Evolutionary conservation across 1,140 invertebrate species (phyloP).

Genomic region (Nasonia vitripennis): DNA sequence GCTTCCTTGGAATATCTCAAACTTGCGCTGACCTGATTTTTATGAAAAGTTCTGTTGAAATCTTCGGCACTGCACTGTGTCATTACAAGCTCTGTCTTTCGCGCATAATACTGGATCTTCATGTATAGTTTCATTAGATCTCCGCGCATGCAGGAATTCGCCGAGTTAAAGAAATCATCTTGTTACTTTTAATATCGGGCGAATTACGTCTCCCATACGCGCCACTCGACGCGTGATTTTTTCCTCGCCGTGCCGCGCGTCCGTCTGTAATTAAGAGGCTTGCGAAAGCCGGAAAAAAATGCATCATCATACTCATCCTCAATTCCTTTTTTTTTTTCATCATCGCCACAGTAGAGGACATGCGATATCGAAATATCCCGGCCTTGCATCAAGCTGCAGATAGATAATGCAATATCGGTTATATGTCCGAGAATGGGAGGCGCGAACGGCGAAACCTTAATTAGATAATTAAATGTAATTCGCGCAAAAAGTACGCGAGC

Average conservation of each 20-base stretch:
- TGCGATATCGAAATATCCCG: background rate
- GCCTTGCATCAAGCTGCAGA: background rate
- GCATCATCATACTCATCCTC: background rate
- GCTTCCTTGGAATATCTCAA: background rate
- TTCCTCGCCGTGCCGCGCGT: background rate
- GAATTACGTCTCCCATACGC: too few relatives aligned
- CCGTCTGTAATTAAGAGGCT: background rate
- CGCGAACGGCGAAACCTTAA: background rate
- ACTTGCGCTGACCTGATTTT: background rate
- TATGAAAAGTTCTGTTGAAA: background rate
- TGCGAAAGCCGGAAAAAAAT: background rate
- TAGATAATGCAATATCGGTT: too few relatives aligned
- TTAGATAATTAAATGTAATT: background rate
- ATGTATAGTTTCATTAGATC: too few relatives aligned
- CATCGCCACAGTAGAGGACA: background rate
- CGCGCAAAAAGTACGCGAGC: background rate
- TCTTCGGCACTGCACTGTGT: background rate
- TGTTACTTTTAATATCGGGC: too few relatives aligned
- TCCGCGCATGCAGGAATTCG: too few relatives aligned
- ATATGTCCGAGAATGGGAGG: background rate
- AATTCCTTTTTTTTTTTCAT: constrained; percentile 7
- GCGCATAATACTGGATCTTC: too few relatives aligned
- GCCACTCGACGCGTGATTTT: background rate
- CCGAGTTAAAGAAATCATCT: too few relatives aligned
- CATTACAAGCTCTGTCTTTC: background rate